Evolutionary conservation across 2,888 invertebrate species (phyloP).

Genomic region (Apamea sordens): DNA sequence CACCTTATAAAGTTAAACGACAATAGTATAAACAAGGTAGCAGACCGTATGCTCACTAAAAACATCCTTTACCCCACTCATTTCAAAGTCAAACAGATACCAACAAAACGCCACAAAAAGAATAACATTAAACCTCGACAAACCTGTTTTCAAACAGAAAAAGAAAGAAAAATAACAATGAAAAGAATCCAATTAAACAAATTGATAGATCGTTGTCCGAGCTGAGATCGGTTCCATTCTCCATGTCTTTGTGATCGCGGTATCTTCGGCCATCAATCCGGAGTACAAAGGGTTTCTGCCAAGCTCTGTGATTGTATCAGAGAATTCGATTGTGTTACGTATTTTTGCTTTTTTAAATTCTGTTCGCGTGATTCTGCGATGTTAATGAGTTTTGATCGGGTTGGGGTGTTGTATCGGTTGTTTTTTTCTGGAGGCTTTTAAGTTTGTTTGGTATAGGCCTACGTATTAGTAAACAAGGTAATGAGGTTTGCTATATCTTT

Average conservation of each 20-base stretch:
- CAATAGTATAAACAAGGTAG: not conserved
- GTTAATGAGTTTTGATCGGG: constrained; percentile 60
- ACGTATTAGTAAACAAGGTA: not conserved
- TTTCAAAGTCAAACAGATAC: constrained; percentile 16
- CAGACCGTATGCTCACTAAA: not conserved
- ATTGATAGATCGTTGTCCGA: constrained; percentile 85
- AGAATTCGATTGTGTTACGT: constrained; percentile 62
- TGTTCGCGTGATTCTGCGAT: constrained; percentile 46
- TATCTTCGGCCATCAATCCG: constrained; percentile 81
- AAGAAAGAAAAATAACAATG: constrained; percentile 82
- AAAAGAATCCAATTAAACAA: constrained; percentile 88
- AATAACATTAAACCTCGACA: constrained; percentile 81
- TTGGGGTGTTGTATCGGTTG: constrained; percentile 4
- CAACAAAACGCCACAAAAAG: constrained; percentile 66
- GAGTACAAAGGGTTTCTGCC: constrained; percentile 77
- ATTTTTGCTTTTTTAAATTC: constrained; percentile 57
- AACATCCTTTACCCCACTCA: not conserved
- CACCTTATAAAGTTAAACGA: not conserved
- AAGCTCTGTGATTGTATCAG: constrained; percentile 79
- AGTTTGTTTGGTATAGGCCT: not conserved
- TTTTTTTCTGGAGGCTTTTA: not conserved
- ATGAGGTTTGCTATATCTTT: not conserved
- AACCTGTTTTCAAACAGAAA: constrained; percentile 80
- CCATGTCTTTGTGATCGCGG: constrained; percentile 83
- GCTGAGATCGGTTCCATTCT: constrained; percentile 66